Evolutionary conservation across 1,140 invertebrate genomes (phyloP), one percentile per base, ranked within the genome.

Genomic region (Trichogramma pretiosum): DNA sequence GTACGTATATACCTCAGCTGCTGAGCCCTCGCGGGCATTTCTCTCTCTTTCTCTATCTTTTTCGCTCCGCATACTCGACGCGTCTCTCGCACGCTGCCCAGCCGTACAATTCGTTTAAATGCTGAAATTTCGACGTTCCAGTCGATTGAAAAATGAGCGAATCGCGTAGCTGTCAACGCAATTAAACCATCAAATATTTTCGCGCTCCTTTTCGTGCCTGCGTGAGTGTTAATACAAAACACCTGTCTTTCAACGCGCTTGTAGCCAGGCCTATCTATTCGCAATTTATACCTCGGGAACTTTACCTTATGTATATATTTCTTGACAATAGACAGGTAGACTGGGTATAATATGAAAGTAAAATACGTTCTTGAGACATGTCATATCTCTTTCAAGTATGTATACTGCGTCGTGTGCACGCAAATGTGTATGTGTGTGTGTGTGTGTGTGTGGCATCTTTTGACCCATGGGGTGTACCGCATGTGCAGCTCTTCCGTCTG

Each of bases 401-500:
- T 13, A n/a, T n/a, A n/a, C n/a, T n/a, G n/a, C n/a, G n/a, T n/a
- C n/a, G n/a, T n/a, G n/a, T n/a, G n/a, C n/a, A n/a, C n/a, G n/a
- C n/a, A n/a, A n/a, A n/a, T n/a, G n/a, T n/a, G 5, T 4, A 37
- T 18, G 21, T 18, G 7, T 37, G 5, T 37, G 11, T 37, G 8
- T 13, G 62, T 60, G 66, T 66, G 63, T 64, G 57, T 55, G 53
- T 56, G 46, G 63, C 59, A 60, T 66, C 40, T 42, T 59, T 33
- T 58, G 54, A 54, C 57, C 58, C 63, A 64, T 57, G 62, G 62
- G 60, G 63, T 62, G n/a, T n/a, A n/a, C n/a, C n/a, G n/a, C n/a
- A n/a, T n/a, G n/a, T n/a, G n/a, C n/a, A n/a, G n/a, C n/a, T n/a
- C n/a, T n/a, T n/a, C n/a, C n/a, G n/a, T n/a, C n/a, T n/a, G n/a